A percentile compares a stretch with the other conserved stretches of the same genome.
These are phyloP conservation scores for Betta splendens DNA, from an alignment of 2,797 vertebrate species.

Conservation along the genomic window DNA sequence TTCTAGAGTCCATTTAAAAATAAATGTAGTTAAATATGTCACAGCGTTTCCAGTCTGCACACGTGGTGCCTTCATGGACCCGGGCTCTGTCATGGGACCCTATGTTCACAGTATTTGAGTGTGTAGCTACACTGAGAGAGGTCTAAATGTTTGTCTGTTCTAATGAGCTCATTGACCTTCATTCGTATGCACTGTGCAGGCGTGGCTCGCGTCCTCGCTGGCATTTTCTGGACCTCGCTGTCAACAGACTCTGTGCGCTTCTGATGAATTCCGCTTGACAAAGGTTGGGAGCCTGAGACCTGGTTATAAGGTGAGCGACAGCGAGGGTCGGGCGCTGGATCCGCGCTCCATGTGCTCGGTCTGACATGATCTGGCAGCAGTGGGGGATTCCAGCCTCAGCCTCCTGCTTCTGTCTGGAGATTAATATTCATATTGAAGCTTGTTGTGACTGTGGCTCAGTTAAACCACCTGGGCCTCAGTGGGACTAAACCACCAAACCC, in stretches of 20 bases:
- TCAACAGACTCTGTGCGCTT: not conserved
- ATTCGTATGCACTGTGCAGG: conserved; percentile 3
- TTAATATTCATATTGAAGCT: not conserved
- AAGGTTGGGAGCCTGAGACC: not conserved
- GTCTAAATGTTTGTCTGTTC: not conserved
- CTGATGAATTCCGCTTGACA: not conserved
- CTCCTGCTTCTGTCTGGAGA: too few relatives aligned
- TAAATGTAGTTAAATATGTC: too few relatives aligned
- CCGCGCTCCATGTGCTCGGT: not conserved
- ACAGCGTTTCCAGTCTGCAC: not conserved
- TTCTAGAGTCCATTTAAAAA: too few relatives aligned
- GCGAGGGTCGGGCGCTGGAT: not conserved
- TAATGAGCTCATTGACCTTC: conserved; percentile 23
- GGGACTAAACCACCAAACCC: not conserved
- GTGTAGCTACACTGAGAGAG: not conserved
- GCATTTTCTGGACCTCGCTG: conserved; percentile 6
- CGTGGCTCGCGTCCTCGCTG: conserved; percentile 5
- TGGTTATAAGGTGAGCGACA: not conserved
- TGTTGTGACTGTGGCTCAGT: not conserved
- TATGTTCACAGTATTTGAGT: not conserved
- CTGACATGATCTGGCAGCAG: not conserved
- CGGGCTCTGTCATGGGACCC: not conserved
- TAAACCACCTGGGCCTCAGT: not conserved
- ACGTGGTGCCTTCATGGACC: not conserved
- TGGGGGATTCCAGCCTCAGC: too few relatives aligned